A percentile compares a stretch with the other conserved stretches of the same genome.
Conservation (phyloP, 64 coral and sea anemone genomes). For the Orbicella faveolata region DNA sequence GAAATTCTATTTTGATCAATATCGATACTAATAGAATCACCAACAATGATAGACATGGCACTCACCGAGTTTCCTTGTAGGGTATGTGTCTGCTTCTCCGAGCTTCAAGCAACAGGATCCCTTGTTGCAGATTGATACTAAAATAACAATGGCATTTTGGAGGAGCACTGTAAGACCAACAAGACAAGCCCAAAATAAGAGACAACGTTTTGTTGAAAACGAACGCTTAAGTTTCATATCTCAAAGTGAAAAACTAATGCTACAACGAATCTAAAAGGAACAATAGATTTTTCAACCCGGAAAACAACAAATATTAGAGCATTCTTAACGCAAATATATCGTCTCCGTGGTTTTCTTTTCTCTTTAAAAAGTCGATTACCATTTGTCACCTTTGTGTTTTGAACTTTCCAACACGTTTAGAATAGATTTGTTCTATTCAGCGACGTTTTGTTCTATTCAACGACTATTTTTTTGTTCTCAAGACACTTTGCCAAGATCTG, state of each 20-base stretch:
- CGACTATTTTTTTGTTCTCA: too few species aligned
- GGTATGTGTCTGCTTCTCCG: not conserved
- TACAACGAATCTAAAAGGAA: not conserved
- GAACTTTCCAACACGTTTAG: not conserved
- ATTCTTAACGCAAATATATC: not conserved
- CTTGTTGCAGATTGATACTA: not conserved
- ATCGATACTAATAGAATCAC: too few species aligned
- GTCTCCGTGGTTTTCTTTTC: not conserved
- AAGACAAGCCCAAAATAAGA: not conserved
- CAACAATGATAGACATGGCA: not conserved
- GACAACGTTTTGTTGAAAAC: constrained; percentile 4
- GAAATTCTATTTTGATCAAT: too few species aligned
- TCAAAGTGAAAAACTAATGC: not conserved
- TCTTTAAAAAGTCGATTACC: not conserved
- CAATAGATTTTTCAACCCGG: not conserved
- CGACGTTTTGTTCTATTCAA: too few species aligned
- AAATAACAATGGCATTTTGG: constrained; percentile 13
- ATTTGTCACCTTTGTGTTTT: not conserved
- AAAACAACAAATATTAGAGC: not conserved
- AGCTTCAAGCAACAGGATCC: not conserved
- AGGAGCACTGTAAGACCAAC: not conserved
- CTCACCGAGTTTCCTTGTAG: not conserved
- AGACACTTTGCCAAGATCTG: too few species aligned
- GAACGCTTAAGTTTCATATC: constrained; percentile 4
- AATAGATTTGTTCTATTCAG: too few species aligned